Conservation (phyloP, 2,113 vertebrate genomes). For the Bambusicola thoracicus region DNA sequence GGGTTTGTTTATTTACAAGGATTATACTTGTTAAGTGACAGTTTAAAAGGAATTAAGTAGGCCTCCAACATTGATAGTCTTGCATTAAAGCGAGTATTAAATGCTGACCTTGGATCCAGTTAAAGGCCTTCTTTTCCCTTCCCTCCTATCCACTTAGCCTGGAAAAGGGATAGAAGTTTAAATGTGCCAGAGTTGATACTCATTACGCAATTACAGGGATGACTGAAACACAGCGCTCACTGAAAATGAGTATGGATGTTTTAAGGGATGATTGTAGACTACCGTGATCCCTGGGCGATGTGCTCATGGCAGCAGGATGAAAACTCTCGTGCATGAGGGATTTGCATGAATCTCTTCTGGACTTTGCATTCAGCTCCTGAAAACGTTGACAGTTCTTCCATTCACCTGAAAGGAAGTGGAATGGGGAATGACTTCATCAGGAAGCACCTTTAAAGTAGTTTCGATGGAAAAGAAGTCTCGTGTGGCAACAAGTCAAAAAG, state of each 20-base stretch:
- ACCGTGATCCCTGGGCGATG: not conserved
- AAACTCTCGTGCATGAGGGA: accelerated
- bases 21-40: conserved; percentile 42
- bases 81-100: not conserved
- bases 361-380: not conserved
- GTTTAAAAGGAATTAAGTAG: conserved; percentile 34
- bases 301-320: not conserved
- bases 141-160: not conserved
- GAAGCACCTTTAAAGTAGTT: not conserved
- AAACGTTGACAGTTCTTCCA: not conserved
- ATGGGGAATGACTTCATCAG: not conserved
- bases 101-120: not conserved
- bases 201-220: not conserved
- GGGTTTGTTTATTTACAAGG: conserved; percentile 49
- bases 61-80: not conserved
- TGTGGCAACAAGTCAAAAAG: not conserved
- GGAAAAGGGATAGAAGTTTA: not conserved
- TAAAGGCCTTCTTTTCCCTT: not conserved
- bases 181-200: not conserved
- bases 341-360: accelerated
- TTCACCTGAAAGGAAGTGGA: not conserved
- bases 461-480: not conserved
- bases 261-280: not conserved
- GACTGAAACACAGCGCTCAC: not conserved
- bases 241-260: not conserved